phyloP scores from a whole-genome alignment of 2,113 vertebrate genomes.

The Xenus cinereus region DNA sequence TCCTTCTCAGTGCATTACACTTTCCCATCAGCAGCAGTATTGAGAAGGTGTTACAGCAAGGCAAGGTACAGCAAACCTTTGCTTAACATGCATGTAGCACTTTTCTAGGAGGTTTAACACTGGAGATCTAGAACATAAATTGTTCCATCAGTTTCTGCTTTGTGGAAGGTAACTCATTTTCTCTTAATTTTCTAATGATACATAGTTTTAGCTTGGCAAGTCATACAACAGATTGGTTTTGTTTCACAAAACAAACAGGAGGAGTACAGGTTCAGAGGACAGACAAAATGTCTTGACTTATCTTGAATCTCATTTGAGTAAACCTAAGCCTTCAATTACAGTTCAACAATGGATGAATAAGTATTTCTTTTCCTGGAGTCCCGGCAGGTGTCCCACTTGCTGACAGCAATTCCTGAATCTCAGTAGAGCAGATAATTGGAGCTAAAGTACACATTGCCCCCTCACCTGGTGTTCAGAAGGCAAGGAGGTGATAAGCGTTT shows the following conservation, averaged over 20 bases:
- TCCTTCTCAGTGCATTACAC: background rate
- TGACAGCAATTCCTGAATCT: background rate
- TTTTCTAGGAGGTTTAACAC: background rate
- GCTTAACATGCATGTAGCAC: background rate
- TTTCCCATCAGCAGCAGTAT: background rate
- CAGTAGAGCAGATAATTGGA: background rate
- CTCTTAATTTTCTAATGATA: background rate
- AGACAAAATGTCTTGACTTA: background rate
- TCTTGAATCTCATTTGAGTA: background rate
- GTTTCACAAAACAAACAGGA: background rate
- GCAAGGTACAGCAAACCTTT: background rate
- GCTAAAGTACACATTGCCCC: background rate
- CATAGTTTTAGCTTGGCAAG: background rate
- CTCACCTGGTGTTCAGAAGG: accelerated
- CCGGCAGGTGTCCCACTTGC: background rate
- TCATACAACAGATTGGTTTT: background rate
- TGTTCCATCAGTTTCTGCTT: background rate
- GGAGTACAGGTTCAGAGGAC: background rate
- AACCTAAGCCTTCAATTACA: conserved; percentile 9
- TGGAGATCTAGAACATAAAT: background rate
- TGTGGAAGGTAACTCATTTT: background rate
- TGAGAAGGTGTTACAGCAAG: background rate
- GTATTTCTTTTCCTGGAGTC: background rate
- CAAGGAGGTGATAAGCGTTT: background rate
- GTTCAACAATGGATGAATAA: background rate